phyloP scores from a whole-genome alignment of 2,888 invertebrate genomes.

The Cremastobaeus sp. region DNA sequence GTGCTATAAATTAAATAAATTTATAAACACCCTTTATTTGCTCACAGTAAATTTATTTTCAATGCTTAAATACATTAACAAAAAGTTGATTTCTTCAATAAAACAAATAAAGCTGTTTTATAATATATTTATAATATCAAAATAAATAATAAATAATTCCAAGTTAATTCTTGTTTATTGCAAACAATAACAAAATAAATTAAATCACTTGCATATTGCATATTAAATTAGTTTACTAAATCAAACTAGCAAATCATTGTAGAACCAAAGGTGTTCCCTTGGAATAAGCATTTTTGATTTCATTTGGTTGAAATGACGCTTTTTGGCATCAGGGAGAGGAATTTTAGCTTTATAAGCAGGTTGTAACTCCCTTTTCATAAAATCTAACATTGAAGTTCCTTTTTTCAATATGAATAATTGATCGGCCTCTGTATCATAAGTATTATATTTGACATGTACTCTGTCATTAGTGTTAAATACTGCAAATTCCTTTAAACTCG shows the following conservation, averaged over 20 bases:
- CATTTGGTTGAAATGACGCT: background rate
- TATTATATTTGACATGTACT: background rate
- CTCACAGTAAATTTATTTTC: too few relatives aligned
- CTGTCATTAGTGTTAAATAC: background rate
- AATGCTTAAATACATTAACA: too few relatives aligned
- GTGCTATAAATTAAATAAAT: too few relatives aligned
- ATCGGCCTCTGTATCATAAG: background rate
- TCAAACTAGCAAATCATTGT: background rate
- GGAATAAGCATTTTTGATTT: background rate
- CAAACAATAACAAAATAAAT: too few relatives aligned
- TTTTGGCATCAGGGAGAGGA: background rate
- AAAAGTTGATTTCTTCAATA: too few relatives aligned
- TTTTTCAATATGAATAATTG: background rate
- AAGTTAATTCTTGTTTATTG: too few relatives aligned
- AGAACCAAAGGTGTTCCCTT: background rate
- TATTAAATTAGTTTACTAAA: too few relatives aligned
- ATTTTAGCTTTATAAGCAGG: background rate
- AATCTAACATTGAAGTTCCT: background rate
- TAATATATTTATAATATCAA: too few relatives aligned
- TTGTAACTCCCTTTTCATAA: background rate
- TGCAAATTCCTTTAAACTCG: background rate
- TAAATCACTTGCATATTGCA: too few relatives aligned
- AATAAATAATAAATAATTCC: too few relatives aligned
- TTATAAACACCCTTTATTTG: too few relatives aligned
- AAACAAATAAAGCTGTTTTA: too few relatives aligned